Conservation (phyloP, 2,113 vertebrate genomes). For the Brienomyrus brachyistius region DNA sequence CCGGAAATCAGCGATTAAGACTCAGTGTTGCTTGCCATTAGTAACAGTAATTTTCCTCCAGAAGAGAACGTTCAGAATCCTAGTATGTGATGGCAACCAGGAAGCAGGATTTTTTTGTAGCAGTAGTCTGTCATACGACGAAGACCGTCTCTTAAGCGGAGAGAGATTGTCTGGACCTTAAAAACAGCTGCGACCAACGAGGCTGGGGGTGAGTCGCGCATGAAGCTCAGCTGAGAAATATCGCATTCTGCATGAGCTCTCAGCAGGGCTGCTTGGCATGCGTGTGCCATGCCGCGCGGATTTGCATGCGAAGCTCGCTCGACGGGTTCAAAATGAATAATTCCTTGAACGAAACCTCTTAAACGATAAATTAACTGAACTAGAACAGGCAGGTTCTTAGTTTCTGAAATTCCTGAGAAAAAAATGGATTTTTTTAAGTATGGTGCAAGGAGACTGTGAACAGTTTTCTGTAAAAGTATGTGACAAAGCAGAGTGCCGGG, state of each 20-base stretch:
- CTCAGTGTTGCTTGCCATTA: background rate
- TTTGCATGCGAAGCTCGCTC: background rate
- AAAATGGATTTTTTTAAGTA: conserved; percentile 35
- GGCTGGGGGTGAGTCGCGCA: background rate
- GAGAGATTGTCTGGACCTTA: background rate
- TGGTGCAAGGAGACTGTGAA: conserved; percentile 35
- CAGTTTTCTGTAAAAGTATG: conserved; percentile 25
- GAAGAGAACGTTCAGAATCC: background rate
- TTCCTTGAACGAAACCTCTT: conserved; percentile 35
- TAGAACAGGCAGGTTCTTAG: conserved; percentile 46
- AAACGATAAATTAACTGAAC: conserved; percentile 51
- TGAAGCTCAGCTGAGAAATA: background rate
- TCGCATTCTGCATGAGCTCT: background rate
- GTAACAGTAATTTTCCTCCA: background rate
- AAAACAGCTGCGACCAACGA: background rate
- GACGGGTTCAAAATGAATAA: conserved; percentile 43
- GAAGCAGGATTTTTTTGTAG: background rate
- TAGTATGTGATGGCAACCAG: background rate
- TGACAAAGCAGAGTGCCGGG: background rate
- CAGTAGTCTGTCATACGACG: background rate
- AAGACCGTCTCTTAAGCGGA: background rate
- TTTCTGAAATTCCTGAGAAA: conserved; percentile 52
- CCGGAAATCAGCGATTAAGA: background rate
- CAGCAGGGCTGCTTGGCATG: background rate
- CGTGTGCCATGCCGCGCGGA: background rate